Evolutionary conservation across 2,888 invertebrate species (phyloP), one percentile per base, ranked within the genome.

Genomic region (Leptarthrus brevirostris): DNA sequence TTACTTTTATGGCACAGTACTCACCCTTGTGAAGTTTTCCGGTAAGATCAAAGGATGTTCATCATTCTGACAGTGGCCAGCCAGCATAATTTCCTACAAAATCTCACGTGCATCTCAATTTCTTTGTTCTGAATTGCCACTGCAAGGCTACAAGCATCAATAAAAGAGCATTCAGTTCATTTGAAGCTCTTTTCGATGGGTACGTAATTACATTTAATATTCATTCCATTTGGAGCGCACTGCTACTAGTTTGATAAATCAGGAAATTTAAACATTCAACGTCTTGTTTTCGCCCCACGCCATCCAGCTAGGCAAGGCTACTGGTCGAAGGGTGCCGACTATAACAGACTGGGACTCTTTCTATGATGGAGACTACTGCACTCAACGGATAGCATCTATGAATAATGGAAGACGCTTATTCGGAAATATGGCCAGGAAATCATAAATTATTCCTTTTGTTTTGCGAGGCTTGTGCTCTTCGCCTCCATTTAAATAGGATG

Each of bases 381-480:
- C 36, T 61, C 40, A 26, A 61, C 61, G 40, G 61, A 61, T 40
- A 61, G 18, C 61, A 61, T 61, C 61, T 61, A 36, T 61, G 61
- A 61, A 61, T 61, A 61, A 61, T 61, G 61, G 20, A 61, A 22
- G 61, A 61, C 12, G 61, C 12, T 61, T 61, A 61, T 61, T 61
- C 61, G 61, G 61, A 61, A 61, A 61, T 61, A 61, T 61, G 61
- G 61, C 40, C 40, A 40, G 36, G 40, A 40, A 36, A 61, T 40
- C 40, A 61, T 61, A 61, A 61, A 61, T 61, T 61, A 61, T 61
- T 34, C 61, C 40, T 22, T 61, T 61, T 61, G 61, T 61, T 61
- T 20, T 61, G 20, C 18, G 14, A n/a, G n/a, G 40, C 40, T 40
- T 3, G n/a, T 10, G 40, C 22, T 61, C 40, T 26, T 16, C 16